Evolutionary conservation across 2,888 invertebrate species (phyloP).

Genomic region (Myathropa florea): DNA sequence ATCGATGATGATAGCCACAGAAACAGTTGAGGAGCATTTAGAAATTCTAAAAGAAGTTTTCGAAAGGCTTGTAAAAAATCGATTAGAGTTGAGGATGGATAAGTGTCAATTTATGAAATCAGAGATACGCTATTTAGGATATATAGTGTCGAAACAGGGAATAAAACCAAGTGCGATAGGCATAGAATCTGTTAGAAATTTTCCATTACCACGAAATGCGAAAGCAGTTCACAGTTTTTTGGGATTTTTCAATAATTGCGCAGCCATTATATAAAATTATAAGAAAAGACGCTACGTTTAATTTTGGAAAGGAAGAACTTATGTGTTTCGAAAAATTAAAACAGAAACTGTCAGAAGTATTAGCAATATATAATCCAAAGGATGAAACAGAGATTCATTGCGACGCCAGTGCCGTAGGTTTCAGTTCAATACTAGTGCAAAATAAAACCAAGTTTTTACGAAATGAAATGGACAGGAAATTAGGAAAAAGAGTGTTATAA

Average conservation of each 20-base stretch:
- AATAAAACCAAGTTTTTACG: too few relatives aligned
- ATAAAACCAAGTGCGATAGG: constrained; percentile 55
- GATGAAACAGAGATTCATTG: constrained; percentile 71
- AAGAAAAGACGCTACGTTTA: constrained; percentile 21
- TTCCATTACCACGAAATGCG: constrained; percentile 62
- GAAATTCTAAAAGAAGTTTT: constrained; percentile 53
- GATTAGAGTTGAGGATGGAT: constrained; percentile 19
- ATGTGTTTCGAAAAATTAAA: constrained; percentile 39
- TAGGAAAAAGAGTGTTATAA: too few relatives aligned
- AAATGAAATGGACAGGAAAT: too few relatives aligned
- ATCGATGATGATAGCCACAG: constrained; percentile 72
- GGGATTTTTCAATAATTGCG: constrained; percentile 28
- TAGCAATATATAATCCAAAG: constrained; percentile 73
- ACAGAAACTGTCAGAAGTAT: constrained; percentile 45
- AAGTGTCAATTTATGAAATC: constrained; percentile 67
- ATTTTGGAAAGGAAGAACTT: constrained; percentile 21
- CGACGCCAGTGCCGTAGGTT: constrained; percentile 73
- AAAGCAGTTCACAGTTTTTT: constrained; percentile 71
- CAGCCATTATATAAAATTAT: constrained; percentile 19
- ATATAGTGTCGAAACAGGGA: constrained; percentile 58
- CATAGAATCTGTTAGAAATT: constrained; percentile 70
- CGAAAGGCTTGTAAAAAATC: constrained; percentile 50
- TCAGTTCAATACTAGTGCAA: constrained; percentile 72
- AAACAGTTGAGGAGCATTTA: constrained; percentile 66
- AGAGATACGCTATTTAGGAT: constrained; percentile 69